phyloP scores from a whole-genome alignment of 2,113 vertebrate species.

The Forbesichthys agassizii region DNA sequence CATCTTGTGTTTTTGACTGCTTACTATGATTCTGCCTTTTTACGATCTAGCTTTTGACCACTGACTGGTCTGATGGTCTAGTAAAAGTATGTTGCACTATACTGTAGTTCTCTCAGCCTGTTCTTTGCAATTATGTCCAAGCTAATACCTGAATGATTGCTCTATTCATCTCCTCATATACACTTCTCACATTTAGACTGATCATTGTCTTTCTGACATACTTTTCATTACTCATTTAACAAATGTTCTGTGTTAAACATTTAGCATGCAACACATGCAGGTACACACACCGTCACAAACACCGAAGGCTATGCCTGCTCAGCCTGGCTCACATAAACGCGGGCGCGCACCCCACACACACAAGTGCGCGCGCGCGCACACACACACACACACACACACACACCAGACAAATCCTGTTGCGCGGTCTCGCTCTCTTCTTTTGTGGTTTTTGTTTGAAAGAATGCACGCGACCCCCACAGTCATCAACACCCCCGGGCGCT shows the following conservation, averaged over 20 bases:
- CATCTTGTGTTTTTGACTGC: too few relatives aligned
- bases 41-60: too few relatives aligned
- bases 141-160: neutral
- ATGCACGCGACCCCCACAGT: constrained; percentile 65
- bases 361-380: constrained; percentile 12
- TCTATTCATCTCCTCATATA: neutral
- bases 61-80: too few relatives aligned
- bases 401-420: constrained; percentile 42
- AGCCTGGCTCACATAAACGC: neutral
- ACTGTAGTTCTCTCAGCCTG: too few relatives aligned
- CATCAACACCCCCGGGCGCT: constrained; percentile 51
- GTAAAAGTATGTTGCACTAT: too few relatives aligned
- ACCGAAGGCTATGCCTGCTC: too few relatives aligned
- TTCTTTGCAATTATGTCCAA: too few relatives aligned
- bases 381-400: constrained; percentile 4
- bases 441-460: constrained; percentile 63
- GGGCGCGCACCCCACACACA: neutral
- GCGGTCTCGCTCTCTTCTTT: constrained; percentile 40
- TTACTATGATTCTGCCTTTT: too few relatives aligned
- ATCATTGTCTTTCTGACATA: constrained; percentile 24
- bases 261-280: neutral
- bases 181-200: neutral
- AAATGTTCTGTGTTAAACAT: constrained; percentile 48
- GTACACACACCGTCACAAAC: neutral
- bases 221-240: constrained; percentile 43